Evolutionary conservation across 2,888 invertebrate genomes (phyloP).

Genomic region (Leptinotarsa peninsularis): DNA sequence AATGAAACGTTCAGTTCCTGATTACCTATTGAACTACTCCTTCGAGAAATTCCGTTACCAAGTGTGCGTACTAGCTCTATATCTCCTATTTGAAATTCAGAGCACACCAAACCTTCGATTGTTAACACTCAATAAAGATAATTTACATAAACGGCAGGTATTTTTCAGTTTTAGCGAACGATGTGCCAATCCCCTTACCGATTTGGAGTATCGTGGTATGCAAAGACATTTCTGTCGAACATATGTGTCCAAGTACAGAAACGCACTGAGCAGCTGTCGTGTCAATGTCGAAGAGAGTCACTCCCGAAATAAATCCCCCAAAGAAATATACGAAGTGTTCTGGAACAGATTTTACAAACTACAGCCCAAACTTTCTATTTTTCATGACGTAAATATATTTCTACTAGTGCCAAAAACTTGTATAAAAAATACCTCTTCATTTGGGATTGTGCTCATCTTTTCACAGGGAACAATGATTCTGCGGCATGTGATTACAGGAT

Average conservation of each 20-base stretch:
- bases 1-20: too few species aligned
- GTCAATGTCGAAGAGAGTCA: not conserved
- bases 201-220: constrained; percentile 8
- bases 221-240: not conserved
- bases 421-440: too few species aligned
- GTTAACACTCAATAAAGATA: constrained; percentile 9
- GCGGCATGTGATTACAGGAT: too few species aligned
- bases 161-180: constrained; percentile 10
- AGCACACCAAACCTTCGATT: not conserved
- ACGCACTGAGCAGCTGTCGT: constrained; percentile 1
- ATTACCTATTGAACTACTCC: constrained; percentile 4
- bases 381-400: too few species aligned
- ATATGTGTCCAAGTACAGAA: constrained; percentile 1
- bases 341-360: not conserved
- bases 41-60: not conserved
- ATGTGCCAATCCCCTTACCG: constrained; percentile 19
- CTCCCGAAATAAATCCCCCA: not conserved
- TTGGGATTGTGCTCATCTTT: too few species aligned
- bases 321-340: not conserved
- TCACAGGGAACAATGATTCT: too few species aligned
- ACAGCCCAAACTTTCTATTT: too few species aligned
- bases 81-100: constrained; percentile 6
- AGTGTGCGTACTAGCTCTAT: not conserved
- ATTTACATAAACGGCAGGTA: constrained; percentile 2
- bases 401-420: too few species aligned